Base-by-base conservation (phyloP, 1,140 invertebrate species). In the Coelopa frigida region DNA sequence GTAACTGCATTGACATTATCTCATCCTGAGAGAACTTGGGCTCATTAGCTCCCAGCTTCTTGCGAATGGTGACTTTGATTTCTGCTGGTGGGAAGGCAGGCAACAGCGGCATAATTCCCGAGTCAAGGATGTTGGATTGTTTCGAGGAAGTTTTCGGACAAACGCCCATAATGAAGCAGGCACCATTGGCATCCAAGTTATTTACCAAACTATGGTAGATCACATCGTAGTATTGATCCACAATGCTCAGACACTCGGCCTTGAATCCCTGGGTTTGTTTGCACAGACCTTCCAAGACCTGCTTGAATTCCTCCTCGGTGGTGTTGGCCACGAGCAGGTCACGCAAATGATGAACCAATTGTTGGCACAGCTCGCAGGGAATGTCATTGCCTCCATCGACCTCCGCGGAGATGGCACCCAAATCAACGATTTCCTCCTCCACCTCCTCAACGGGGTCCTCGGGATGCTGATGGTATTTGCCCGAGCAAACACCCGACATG, bases 281-380 rank as follows among this genome's bases (percentile, higher is more conserved):
- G 68, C 89, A 93, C 17, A 93, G 60, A 46, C 86, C 87, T 56
- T 80, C 67, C 11, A 91, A 65, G 3, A 92, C 80, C 59, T 78
- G 70, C 60, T 84, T 76, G 65, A 94, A 94, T 73, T 92, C 87
- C 1, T 69, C 49, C 66, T 87, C 82, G 0, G 89, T 90, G 1
- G 89, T 90, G 58, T 93, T 91, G n/a, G 88, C 80, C 22, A 87
- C 75, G 0, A 93, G 64, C 17, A 89, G 73, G 67, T 92, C 84
- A 48, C 78, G 79, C 46, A 91, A 70, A 72, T 93, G 87, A 26
- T 72, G 70, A 0, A 92, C 83, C 18, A 92, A 61, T 67, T 89
- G 83, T 58, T 87, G 79, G 61, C 89, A 93, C 35, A 93, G 76
- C 51, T 91, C 83, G 62, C 89, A 94, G 14, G 87, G 81, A 26